Evolutionary conservation across 1,140 invertebrate genomes (phyloP).

Genomic region (Cecropterus lyciades): DNA sequence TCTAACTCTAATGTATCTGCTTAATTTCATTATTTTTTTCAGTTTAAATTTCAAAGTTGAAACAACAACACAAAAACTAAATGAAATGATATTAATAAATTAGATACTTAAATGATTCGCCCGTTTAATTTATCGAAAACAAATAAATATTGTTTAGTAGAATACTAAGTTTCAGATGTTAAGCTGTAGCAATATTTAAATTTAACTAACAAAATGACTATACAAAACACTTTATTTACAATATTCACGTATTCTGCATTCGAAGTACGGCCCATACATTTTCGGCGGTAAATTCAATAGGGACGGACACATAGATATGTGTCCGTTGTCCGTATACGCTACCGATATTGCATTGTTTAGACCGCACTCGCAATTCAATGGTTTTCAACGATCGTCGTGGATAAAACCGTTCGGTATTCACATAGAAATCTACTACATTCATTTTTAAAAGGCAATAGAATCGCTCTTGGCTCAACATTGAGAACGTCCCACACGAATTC

Average conservation of each 20-base stretch:
- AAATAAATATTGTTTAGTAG: too few relatives aligned
- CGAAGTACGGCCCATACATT: background rate
- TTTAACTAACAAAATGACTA: background rate
- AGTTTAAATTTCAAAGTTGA: too few relatives aligned
- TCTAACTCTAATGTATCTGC: too few relatives aligned
- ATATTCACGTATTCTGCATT: conserved; percentile 10
- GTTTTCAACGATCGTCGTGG: background rate
- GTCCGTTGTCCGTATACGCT: conserved; percentile 1
- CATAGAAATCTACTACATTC: background rate
- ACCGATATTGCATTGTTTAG: conserved; percentile 13
- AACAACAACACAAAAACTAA: too few relatives aligned
- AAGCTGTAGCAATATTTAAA: background rate
- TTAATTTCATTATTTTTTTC: too few relatives aligned
- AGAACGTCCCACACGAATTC: too few relatives aligned
- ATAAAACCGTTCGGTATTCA: background rate
- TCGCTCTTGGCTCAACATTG: too few relatives aligned
- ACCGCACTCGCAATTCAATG: conserved; percentile 2
- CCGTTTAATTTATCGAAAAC: too few relatives aligned
- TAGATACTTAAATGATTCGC: too few relatives aligned
- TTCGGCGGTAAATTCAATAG: conserved; percentile 13
- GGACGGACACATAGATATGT: background rate
- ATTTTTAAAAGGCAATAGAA: background rate
- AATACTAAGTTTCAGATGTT: too few relatives aligned
- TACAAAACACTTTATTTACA: conserved; percentile 11
- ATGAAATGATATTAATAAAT: background rate